Evolutionary conservation across 2,888 invertebrate species (phyloP), one percentile per base, ranked within the genome.

Genomic region (Onchidella celtica): DNA sequence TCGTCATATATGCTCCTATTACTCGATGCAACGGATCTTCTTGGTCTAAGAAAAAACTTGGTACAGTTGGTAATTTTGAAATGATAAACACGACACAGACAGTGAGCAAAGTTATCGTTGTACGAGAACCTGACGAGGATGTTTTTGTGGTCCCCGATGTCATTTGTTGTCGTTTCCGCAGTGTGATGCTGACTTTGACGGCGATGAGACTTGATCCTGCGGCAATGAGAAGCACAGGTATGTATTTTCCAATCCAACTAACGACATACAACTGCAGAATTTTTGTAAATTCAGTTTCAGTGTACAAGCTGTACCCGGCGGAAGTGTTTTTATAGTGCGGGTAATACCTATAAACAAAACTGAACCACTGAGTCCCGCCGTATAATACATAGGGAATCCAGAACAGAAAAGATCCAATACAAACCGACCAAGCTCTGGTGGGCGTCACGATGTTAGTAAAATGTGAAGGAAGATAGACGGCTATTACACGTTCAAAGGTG

Each of bases 401-500:
- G 17, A 73, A 6, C 0, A 61, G 24, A n/a, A 73, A 73, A 2
- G 17, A 2, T 6, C n/a, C n/a, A 24, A 9, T 36, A 14, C 36
- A 59, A 1, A 73, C 36, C 17, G 61, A 27, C 73, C 73, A 73
- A 0, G 73, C 73, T 61, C 73, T 59, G 1, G 11, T 38, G 24
- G 73, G 57, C 11, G 73, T 73, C 0, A 73, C 24, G 27, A 73
- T 59, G 24, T 1, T 73, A 24, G 38, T 73, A 27, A 73, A 73
- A 14, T 73, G 73, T 24, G 61, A 38, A 6, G 73, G 73, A 1
- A 61, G 59, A 73, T 73, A 73, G 6, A 73, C 73, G 3, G 73
- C 73, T 17, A 73, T 9, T 6, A 73, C 24, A 14, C 73, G 73
- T 36, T 73, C 73, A 14, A 61, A 0, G 6, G 73, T 59, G 14